These are phyloP conservation scores for Sapajus apella DNA, from an alignment of 2,113 vertebrate species.

Conservation along the genomic window DNA sequence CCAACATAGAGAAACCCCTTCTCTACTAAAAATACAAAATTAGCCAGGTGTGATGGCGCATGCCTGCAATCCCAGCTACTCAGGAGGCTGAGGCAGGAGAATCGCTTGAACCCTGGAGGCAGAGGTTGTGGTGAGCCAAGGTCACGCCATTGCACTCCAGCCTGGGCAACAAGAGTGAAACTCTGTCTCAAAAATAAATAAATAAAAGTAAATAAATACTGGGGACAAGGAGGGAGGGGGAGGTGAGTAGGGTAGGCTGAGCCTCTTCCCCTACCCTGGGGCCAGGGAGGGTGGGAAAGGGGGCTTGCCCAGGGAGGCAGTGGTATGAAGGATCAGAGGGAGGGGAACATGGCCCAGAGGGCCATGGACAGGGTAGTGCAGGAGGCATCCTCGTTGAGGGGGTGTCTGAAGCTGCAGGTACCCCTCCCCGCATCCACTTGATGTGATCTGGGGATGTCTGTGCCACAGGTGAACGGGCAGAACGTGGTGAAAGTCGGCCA, in stretches of 20 bases:
- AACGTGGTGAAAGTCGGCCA: slow-evolving; percentile 96
- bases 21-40: too few species aligned
- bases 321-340: not conserved
- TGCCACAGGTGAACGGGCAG: slow-evolving; percentile 92
- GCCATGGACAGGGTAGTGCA: not conserved
- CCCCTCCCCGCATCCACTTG: accelerated
- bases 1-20: too few species aligned
- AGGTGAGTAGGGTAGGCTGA: not conserved
- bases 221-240: not conserved
- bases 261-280: not conserved
- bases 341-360: not conserved
- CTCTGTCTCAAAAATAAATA: too few species aligned
- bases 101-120: too few species aligned
- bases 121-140: too few species aligned
- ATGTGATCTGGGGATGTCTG: not conserved
- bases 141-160: too few species aligned
- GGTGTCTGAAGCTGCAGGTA: not conserved
- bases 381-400: accelerated
- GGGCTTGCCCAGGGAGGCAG: not conserved
- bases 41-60: too few species aligned
- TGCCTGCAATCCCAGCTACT: too few species aligned
- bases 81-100: too few species aligned
- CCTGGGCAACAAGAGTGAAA: too few species aligned
- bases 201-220: too few species aligned
- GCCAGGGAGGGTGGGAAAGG: not conserved